phyloP scores from a whole-genome alignment of 2,888 invertebrate genomes.

The Odontocolon sp. region DNA sequence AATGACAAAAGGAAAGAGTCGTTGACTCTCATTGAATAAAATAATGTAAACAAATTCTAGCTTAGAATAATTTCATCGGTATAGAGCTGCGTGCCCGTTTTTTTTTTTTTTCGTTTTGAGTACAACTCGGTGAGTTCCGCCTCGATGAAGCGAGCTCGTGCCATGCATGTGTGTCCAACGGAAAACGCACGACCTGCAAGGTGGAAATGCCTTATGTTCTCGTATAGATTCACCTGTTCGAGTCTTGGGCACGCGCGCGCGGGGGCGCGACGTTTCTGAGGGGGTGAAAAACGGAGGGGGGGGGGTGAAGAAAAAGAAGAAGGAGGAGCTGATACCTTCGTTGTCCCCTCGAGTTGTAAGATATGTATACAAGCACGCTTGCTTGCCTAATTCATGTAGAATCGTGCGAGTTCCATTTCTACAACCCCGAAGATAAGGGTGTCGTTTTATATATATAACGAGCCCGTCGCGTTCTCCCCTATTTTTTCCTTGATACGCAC shows the following conservation, averaged over 20 bases:
- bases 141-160: constrained; percentile 65
- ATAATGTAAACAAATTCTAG: no score
- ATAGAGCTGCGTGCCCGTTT: no score
- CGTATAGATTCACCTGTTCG: constrained; percentile 67
- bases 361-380: constrained; percentile 30
- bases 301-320: no score
- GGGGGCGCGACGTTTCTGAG: constrained; percentile 54
- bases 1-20: no score
- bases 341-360: constrained; percentile 20
- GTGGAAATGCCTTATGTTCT: constrained; percentile 69
- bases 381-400: constrained; percentile 46
- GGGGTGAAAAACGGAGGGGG: no score
- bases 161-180: constrained; percentile 62
- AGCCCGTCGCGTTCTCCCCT: constrained; percentile 27
- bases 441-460: constrained; percentile 51
- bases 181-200: constrained; percentile 67
- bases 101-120: no score
- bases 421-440: constrained; percentile 49
- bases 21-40: no score
- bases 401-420: constrained; percentile 25
- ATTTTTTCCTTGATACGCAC: constrained; percentile 38
- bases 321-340: no score
- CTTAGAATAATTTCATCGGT: no score
- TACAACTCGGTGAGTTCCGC: constrained; percentile 60
- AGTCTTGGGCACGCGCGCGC: constrained; percentile 55